These are phyloP conservation scores for Heteromurus nitidus DNA, from an alignment of 2,888 invertebrate species.

Conservation along the genomic window DNA sequence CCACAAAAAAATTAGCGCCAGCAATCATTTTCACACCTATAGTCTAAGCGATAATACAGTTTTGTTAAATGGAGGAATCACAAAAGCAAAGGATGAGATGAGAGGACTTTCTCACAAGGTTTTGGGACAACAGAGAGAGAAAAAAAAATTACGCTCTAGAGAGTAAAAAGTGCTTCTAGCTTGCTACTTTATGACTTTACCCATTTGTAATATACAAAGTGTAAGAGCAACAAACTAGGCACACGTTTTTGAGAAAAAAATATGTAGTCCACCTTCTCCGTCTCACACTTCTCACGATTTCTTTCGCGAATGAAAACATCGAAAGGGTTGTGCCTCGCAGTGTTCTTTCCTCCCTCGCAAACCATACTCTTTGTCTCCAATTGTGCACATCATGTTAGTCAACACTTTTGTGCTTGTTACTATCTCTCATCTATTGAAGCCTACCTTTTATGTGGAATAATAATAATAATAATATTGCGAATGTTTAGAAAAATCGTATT, in stretches of 20 bases:
- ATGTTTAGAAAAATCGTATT: background rate
- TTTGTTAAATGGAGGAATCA: background rate
- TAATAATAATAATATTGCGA: background rate
- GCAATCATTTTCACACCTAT: constrained; percentile 45
- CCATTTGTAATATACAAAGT: background rate
- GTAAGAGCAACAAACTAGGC: background rate
- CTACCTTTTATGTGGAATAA: background rate
- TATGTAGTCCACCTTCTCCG: constrained; percentile 42
- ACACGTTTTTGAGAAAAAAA: constrained; percentile 5
- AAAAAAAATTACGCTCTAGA: background rate
- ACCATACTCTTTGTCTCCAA: constrained; percentile 25
- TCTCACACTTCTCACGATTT: constrained; percentile 52
- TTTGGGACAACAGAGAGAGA: background rate
- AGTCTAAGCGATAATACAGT: background rate
- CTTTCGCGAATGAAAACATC: constrained; percentile 33
- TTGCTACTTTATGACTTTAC: background rate
- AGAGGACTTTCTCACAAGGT: constrained; percentile 18
- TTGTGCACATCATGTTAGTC: constrained; percentile 28
- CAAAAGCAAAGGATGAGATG: background rate
- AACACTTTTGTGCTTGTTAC: background rate
- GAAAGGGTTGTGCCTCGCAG: constrained; percentile 13
- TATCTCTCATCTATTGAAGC: background rate
- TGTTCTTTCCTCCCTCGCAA: constrained; percentile 6
- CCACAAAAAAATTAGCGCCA: constrained; percentile 43
- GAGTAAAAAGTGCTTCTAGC: background rate